Base-by-base conservation (phyloP, 1,140 invertebrate species). In the Calephelis virginiensis region DNA sequence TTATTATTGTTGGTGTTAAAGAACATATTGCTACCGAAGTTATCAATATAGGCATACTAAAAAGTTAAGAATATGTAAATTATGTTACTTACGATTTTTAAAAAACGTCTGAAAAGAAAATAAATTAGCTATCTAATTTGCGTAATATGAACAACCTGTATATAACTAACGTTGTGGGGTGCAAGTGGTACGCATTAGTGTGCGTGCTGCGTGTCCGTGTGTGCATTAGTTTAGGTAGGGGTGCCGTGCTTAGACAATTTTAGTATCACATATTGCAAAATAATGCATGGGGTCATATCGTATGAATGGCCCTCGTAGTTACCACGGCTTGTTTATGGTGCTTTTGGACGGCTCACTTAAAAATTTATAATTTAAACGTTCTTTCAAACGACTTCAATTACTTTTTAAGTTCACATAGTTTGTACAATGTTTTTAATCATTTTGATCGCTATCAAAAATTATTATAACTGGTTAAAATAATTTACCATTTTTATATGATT, bases 231-330 rank as follows among this genome's bases (percentile, higher is more conserved):
- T 85, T 87, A 82, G 82, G 81, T 72, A 79, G 84, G 84, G 86
- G 81, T 81, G 82, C 76, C 69, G 73, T 82, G 84, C 85, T 89
- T 86, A 88, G 85, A 88, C 81, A 82, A 86, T 85, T 90, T 88
- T 88, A 86, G 81, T 84, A 87, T 83, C 81, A 81, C 79, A 83
- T 77, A 83, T 82, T 77, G 77, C 77, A 79, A 83, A 84, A 90
- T 86, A 84, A 89, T 85, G 80, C 80, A 83, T 74, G 70, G 66
- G 69, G 76, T 80, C 75, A 78, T 86, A 83, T 78, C 76, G 75
- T 78, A 80, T 82, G 63, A 68, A 62, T 67, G 66, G 63, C 66
- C 65, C 61, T 56, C 61, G 62, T 61, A 53, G 46, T 68, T 70
- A 62, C 66, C 64, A 61, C 46, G 66, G 50, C 64, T 81, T 79